Conservation (phyloP, 2,888 invertebrate genomes). For the Cryptocephalus moraei region DNA sequence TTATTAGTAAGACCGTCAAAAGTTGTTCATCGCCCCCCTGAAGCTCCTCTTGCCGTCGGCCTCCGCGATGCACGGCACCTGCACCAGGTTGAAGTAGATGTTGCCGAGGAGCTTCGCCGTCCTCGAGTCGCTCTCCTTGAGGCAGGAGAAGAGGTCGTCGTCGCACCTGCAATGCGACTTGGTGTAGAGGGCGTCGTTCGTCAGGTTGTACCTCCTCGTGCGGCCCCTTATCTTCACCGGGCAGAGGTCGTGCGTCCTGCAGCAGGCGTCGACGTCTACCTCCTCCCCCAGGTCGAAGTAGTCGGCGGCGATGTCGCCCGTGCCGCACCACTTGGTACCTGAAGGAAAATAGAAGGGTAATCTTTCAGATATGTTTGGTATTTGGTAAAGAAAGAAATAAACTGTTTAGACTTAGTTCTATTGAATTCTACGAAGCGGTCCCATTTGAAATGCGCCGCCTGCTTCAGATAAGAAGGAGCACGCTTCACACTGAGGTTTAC, state of each 20-base stretch:
- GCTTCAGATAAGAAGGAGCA: too few relatives aligned
- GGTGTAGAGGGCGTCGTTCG: slow-evolving; percentile 75
- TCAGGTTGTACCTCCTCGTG: slow-evolving; percentile 65
- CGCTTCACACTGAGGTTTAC: too few relatives aligned
- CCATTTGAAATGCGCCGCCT: too few relatives aligned
- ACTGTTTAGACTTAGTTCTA: too few relatives aligned
- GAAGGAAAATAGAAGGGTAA: slow-evolving; percentile 10
- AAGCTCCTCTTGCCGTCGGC: slow-evolving; percentile 21
- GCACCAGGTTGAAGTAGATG: slow-evolving; percentile 76
- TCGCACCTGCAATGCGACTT: slow-evolving; percentile 88
- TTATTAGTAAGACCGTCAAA: slow-evolving; percentile 10
- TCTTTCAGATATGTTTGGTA: not conserved
- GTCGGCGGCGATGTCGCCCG: slow-evolving; percentile 74
- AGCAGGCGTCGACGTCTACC: slow-evolving; percentile 67
- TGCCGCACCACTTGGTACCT: slow-evolving; percentile 92
- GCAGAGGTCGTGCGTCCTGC: slow-evolving; percentile 84
- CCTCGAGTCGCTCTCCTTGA: slow-evolving; percentile 54
- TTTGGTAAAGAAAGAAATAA: not conserved
- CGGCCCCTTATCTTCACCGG: slow-evolving; percentile 68
- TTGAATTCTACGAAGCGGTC: too few relatives aligned
- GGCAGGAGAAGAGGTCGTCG: slow-evolving; percentile 68
- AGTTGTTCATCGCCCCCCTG: slow-evolving; percentile 20
- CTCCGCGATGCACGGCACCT: slow-evolving; percentile 63
- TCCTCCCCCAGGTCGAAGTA: slow-evolving; percentile 78
- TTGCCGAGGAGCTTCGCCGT: slow-evolving; percentile 69